Percentiles rank a stretch among this genome's conserved stretches.
Evolutionary conservation across 1,140 invertebrate species (phyloP).

Genomic region (Parasteatoda tepidariorum): DNA sequence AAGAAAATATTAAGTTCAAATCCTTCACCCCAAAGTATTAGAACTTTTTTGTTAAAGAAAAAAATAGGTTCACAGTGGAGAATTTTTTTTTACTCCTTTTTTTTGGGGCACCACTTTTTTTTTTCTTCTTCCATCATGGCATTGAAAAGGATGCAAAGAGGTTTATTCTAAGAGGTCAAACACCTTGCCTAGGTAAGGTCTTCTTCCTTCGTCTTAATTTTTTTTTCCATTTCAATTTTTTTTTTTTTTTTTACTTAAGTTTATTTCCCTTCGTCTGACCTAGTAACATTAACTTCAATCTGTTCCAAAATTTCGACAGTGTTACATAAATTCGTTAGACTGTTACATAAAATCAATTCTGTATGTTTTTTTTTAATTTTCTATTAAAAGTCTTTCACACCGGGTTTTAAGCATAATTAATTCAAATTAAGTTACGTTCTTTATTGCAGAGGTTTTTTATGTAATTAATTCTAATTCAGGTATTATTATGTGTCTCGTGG

Average conservation of each 20-base stretch:
- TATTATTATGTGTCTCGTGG: too few relatives aligned
- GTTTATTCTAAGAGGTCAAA: not conserved
- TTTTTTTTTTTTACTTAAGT: not conserved
- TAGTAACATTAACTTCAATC: too few relatives aligned
- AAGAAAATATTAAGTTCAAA: not conserved
- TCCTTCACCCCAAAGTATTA: not conserved
- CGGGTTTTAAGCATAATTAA: too few relatives aligned
- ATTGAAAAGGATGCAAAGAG: not conserved
- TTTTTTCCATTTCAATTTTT: not conserved
- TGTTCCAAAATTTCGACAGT: too few relatives aligned
- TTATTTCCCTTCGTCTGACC: conserved; percentile 18
- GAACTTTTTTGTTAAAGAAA: not conserved
- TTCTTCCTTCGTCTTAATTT: too few relatives aligned
- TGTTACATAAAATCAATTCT: too few relatives aligned
- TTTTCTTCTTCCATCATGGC: not conserved
- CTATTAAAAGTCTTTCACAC: too few relatives aligned
- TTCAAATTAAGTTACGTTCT: too few relatives aligned
- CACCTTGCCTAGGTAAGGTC: not conserved
- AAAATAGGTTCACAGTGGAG: not conserved
- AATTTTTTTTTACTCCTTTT: not conserved
- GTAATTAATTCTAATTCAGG: too few relatives aligned
- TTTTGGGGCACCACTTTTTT: not conserved
- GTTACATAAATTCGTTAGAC: too few relatives aligned
- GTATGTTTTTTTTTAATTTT: too few relatives aligned
- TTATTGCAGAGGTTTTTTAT: too few relatives aligned